Base-by-base conservation (phyloP, 1,140 invertebrate genomes). In the Hydropsyche tenuis region DNA sequence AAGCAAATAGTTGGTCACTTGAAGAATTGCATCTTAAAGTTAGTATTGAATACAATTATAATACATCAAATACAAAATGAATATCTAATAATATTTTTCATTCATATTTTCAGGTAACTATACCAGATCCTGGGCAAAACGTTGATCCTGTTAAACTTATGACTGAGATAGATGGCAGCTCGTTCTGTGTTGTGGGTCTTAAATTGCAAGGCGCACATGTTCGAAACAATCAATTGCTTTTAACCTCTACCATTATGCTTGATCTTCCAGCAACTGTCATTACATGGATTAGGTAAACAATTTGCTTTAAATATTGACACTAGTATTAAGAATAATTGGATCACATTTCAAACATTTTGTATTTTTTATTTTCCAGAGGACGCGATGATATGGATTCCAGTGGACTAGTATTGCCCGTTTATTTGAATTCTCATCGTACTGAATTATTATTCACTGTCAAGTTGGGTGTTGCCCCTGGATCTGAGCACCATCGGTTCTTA, bases 401-500 rank as follows among this genome's bases (percentile, higher is more conserved):
- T 22, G 81, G 79, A 27, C 87, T 99, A 16, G 94, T 94, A 0
- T 87, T 99, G 65, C 98, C 98, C 0, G 96, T 99, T 75, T 99
- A 99, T 84, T 86, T 99, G 77, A 99, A 99, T 85, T 93, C 96
- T 27, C 98, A 96, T 1, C 90, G 98, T 75, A 92, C 92, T 0
- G 96, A 99, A 81, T 85, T 99, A 56, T 85, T 99, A 66, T 99
- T 99, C 84, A 98, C 96, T 0, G 91, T 99, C 64, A 95, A 99
- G 80, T 89, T 99, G 79, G 93, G 94, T 78, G 91, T 96, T 42
- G 94, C 93, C 37, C 88, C 91, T 71, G 92, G 90, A 74, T 94
- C 93, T 85, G 94, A 95, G 82, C 92, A 91, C 75, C 95, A 94
- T 82, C 94, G 92, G 81, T 97, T 99, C 87, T 98, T 98, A 84